Percentiles rank a stretch among this genome's conserved stretches.
These are phyloP conservation scores for Siniperca chuatsi DNA, from an alignment of 2,113 vertebrate species.

Conservation along the genomic window DNA sequence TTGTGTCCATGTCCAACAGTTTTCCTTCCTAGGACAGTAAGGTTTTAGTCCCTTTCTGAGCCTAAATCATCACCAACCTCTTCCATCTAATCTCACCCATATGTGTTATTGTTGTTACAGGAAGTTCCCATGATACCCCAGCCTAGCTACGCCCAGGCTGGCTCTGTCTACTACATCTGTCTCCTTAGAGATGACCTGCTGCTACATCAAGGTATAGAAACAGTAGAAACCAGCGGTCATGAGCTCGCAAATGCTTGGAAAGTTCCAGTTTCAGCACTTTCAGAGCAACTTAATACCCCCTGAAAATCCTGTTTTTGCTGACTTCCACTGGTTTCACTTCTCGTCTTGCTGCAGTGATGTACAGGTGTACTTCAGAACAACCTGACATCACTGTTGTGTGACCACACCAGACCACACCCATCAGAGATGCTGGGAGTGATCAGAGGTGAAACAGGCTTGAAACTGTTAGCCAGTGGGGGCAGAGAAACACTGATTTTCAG, in stretches of 20 bases:
- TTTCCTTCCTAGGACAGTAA: background rate
- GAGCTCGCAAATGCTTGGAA: background rate
- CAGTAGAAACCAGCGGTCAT: background rate
- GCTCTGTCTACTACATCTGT: constrained; percentile 97
- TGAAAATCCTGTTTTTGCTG: background rate
- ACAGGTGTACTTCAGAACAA: background rate
- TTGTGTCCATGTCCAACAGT: background rate
- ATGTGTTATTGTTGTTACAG: constrained; percentile 75
- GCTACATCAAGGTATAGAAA: constrained; percentile 91
- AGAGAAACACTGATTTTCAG: background rate
- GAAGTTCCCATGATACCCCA: constrained; percentile 99
- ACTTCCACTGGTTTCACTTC: background rate
- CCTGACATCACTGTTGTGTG: background rate
- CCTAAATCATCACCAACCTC: background rate
- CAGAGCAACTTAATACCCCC: background rate
- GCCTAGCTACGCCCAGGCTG: constrained; percentile 94
- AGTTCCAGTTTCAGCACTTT: background rate
- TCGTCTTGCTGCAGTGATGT: background rate
- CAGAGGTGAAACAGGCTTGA: background rate
- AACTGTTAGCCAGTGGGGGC: background rate
- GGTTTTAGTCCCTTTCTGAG: background rate
- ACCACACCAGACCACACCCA: background rate
- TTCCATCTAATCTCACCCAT: constrained; percentile 21
- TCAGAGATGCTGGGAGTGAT: background rate
- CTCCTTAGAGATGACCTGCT: constrained; percentile 94